These are phyloP conservation scores for Linepithema humile DNA, from an alignment of 1,140 invertebrate genomes.

Conservation along the genomic window DNA sequence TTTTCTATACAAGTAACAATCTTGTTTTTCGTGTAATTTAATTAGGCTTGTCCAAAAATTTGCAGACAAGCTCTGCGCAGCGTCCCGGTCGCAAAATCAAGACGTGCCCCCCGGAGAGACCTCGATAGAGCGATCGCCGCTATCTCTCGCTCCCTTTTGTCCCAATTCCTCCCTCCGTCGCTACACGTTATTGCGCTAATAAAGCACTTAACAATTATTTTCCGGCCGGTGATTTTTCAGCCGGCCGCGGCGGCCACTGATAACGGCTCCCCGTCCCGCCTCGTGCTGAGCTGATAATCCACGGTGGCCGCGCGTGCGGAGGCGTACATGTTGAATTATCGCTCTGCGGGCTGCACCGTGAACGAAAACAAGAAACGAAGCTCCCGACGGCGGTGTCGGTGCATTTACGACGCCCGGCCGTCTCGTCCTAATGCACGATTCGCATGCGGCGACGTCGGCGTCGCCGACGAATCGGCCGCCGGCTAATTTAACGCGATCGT, in stretches of 20 bases:
- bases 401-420: slow-evolving; percentile 18
- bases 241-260: slow-evolving; percentile 55
- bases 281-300: slow-evolving; percentile 57
- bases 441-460: slow-evolving; percentile 63
- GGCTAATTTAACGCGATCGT: slow-evolving; percentile 71
- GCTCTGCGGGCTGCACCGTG: slow-evolving; percentile 31
- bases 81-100: slow-evolving; percentile 1
- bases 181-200: slow-evolving; percentile 68
- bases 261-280: slow-evolving; percentile 61
- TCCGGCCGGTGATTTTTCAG: slow-evolving; percentile 72
- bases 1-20: neutral
- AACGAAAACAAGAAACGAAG: slow-evolving; percentile 57
- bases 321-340: slow-evolving; percentile 61
- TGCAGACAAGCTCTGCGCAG: neutral
- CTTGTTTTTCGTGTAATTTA: neutral
- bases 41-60: neutral
- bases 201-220: slow-evolving; percentile 75
- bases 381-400: neutral
- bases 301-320: neutral
- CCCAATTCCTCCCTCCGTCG: slow-evolving; percentile 43
- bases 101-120: neutral
- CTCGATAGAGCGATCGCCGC: slow-evolving; percentile 54
- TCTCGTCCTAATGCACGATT: slow-evolving; percentile 70
- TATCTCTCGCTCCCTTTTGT: slow-evolving; percentile 60
- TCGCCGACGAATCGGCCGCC: slow-evolving; percentile 57